These are phyloP conservation scores for Meriones unguiculatus DNA, from an alignment of 2,113 vertebrate species.

Conservation along the genomic window DNA sequence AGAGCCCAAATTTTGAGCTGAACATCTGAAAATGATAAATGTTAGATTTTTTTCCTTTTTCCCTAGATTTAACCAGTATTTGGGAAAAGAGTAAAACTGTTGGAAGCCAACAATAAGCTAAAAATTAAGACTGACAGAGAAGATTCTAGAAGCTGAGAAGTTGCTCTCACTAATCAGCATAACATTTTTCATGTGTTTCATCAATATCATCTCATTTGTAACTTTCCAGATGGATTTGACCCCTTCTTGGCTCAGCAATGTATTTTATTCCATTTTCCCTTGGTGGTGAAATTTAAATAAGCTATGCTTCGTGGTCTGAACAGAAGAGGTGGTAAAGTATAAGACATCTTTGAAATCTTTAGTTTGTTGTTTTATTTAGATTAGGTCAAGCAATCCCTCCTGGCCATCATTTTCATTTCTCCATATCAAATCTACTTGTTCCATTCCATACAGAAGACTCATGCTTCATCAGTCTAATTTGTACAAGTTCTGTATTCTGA, in stretches of 20 bases:
- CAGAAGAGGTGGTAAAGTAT: not conserved
- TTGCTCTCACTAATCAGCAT: conserved; percentile 33
- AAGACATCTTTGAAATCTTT: conserved; percentile 9
- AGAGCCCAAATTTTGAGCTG: not conserved
- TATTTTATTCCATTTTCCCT: conserved; percentile 41
- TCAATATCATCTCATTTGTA: conserved; percentile 17
- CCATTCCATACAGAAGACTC: not conserved
- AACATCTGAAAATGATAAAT: conserved; percentile 28
- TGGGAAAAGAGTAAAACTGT: not conserved
- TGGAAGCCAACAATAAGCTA: conserved; percentile 25
- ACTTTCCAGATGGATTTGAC: not conserved
- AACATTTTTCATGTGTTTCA: not conserved
- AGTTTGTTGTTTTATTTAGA: conserved; percentile 1
- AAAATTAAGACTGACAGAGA: not conserved
- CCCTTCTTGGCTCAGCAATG: not conserved
- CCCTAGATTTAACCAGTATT: conserved; percentile 9
- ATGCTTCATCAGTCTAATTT: not conserved
- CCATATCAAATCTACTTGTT: not conserved
- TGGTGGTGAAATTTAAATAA: conserved; percentile 54
- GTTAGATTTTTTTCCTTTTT: not conserved
- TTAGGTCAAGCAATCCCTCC: not conserved
- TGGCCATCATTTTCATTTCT: not conserved
- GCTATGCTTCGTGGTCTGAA: not conserved
- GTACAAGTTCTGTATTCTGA: not conserved
- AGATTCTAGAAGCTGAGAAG: not conserved